Conservation (phyloP, 2,888 invertebrate genomes). For the Pseudococcus jackbeardsleyi region DNA sequence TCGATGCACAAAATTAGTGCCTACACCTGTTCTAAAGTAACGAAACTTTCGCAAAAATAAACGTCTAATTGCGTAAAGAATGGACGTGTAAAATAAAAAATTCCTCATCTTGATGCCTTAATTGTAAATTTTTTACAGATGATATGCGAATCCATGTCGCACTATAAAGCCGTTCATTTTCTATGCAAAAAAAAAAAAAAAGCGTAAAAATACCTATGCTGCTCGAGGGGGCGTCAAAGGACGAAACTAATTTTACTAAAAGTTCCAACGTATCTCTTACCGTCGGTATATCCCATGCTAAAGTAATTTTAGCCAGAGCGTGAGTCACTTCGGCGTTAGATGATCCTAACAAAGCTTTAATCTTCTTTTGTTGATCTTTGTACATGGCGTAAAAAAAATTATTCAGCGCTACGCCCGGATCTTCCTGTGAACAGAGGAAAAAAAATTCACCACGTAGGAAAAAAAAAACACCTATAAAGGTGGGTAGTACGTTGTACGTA, state of each 20-base stretch:
- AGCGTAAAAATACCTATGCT: not conserved
- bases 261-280: conserved; percentile 19
- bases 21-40: not conserved
- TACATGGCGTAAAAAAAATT: conserved; percentile 93
- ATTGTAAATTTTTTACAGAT: not conserved
- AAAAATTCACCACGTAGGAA: not conserved
- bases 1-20: not conserved
- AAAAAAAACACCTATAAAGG: not conserved
- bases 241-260: conserved; percentile 16
- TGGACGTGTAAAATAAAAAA: conserved; percentile 23
- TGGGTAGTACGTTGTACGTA: not conserved
- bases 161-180: not conserved
- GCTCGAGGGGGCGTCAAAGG: not conserved
- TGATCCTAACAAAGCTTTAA: conserved; percentile 59
- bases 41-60: not conserved
- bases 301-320: conserved; percentile 59
- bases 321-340: conserved; percentile 56
- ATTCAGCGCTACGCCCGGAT: conserved; percentile 91
- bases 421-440: conserved; percentile 78
- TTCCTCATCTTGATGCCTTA: not conserved
- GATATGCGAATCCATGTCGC: not conserved
- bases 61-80: not conserved
- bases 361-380: conserved; percentile 69
- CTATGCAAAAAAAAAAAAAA: not conserved
- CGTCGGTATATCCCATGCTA: conserved; percentile 58